Evolutionary conservation across 2,113 vertebrate species (phyloP).

Genomic region (Takifugu flavidus): DNA sequence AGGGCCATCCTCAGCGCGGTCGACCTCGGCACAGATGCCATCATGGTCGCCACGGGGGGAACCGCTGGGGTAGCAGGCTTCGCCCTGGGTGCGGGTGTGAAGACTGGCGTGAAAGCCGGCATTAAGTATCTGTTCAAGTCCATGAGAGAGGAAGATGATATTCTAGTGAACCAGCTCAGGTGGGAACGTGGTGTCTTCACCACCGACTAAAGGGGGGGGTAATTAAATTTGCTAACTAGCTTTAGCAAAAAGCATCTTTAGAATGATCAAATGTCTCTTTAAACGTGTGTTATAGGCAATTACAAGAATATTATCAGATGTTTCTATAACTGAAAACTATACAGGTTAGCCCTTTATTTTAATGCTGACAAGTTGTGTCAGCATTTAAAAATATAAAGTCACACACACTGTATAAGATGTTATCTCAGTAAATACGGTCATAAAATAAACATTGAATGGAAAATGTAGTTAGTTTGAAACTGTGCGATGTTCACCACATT

Average conservation of each 20-base stretch:
- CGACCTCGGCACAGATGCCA: conserved; percentile 81
- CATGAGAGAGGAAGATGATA: conserved; percentile 66
- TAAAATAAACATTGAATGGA: no score
- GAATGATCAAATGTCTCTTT: neutral
- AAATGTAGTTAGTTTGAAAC: no score
- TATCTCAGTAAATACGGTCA: no score
- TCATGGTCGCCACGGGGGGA: conserved; percentile 70
- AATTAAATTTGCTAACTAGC: neutral
- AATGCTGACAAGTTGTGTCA: no score
- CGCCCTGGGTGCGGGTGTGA: conserved; percentile 72
- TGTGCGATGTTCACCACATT: conserved; percentile 4
- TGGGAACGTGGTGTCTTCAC: conserved; percentile 60
- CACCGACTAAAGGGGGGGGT: conserved; percentile 35
- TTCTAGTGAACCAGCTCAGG: conserved; percentile 73
- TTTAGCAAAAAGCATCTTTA: conserved; percentile 8
- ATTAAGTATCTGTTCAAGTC: conserved; percentile 71
- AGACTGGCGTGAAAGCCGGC: conserved; percentile 77
- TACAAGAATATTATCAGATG: no score
- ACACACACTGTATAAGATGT: no score
- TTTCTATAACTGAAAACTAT: neutral
- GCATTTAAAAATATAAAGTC: no score
- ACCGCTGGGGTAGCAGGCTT: conserved; percentile 64
- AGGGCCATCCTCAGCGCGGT: conserved; percentile 79
- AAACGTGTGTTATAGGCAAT: neutral
- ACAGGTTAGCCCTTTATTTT: neutral